Evolutionary conservation across 2,797 vertebrate species (phyloP), one percentile per base, ranked within the genome.

Genomic region (Chloroceryle amazona): DNA sequence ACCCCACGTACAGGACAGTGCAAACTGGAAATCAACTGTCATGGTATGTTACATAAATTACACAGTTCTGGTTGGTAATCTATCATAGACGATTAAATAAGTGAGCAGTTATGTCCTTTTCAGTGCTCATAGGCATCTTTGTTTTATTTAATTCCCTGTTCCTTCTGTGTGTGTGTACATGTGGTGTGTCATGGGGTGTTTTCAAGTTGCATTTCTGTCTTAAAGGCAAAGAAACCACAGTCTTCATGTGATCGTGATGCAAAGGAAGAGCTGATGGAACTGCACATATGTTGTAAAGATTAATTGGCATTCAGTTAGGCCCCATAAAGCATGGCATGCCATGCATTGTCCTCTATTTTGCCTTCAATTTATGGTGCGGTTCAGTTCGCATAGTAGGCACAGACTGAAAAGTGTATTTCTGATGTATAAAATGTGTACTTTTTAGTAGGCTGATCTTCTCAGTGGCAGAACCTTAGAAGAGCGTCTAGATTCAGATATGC

Each of bases 251-350:
- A 74, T 78, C 49, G 1, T 63, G 71, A 92, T 62, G 52, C 79
- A 83, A 42, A 22, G 37, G 65, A 61, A 44, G 74, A 80, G 83
- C 78, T 71, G 86, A 66, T 67, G 49, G 61, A 82, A 35, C 26
- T 28, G 85, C 51, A 84, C 58, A 19, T 93, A 67, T 75, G 74
- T 79, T 95, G 80, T 96, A 92, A 94, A 84, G 51, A 71, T 96
- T 96, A 95, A 96, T 49, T 96, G 89, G 58, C 82, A 70, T 87
- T 92, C 76, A 39, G 35, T 94, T 90, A 86, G 67, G 71, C 81
- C 85, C 76, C 96, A 96, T 96, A 96, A 97, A 95, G 66, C 81
- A 65, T 63, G 74, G 66, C 41, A 11, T 14, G 28, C 47, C 65
- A 41, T 29, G 58, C n/a, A 39, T 85, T 71, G 46, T 65, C 91